Base-by-base conservation (phyloP, 2,888 invertebrate genomes). In the Pollenia griseotomentosa region DNA sequence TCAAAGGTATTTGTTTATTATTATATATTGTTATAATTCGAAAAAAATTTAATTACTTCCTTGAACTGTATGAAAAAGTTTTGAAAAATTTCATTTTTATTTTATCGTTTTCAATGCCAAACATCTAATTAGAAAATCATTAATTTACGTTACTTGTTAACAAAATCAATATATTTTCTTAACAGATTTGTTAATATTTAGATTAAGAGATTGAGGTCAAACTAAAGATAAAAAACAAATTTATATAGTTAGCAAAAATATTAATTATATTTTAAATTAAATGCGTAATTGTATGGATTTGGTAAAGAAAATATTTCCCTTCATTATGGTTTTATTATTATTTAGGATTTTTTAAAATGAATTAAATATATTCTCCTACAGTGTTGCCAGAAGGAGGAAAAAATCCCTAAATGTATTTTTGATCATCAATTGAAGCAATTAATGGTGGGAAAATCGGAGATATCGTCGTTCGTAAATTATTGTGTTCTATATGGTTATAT, bases 31-130 rank as follows among this genome's bases (percentile, higher is more conserved):
- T 10, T 57, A 44, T 46, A 46, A 42, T 16, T 71, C 42, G 5
- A 53, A 71, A n/a, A 71, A 48, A 73, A 73, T 63, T 73, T 73
- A 65, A 81, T 65, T 65, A 65, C 42, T 81, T 81, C 81, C 81
- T 81, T 81, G 81, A 73, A 73, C 79, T 70, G 46, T 10, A 51
- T 33, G 4, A 33, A 33, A 33, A 33, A 33, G 6, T 33, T 33
- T 33, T 33, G 33, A 33, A 33, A 33, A 33, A 33, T 33, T 33
- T 33, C 5, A 6, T 33, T 33, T 33, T 33, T 33, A 33, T 63
- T 51, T 65, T 48, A 53, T 65, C 14, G 53, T 66, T 23, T 66
- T 70, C 70, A 70, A 70, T 70, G 16, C 16, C 70, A 53, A 53
- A 70, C 33, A 6, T 9, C 8, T 40, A 51, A 70, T 70, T 53